Conservation (phyloP, 1,140 invertebrate species). For the Matsumurasca onukii region DNA sequence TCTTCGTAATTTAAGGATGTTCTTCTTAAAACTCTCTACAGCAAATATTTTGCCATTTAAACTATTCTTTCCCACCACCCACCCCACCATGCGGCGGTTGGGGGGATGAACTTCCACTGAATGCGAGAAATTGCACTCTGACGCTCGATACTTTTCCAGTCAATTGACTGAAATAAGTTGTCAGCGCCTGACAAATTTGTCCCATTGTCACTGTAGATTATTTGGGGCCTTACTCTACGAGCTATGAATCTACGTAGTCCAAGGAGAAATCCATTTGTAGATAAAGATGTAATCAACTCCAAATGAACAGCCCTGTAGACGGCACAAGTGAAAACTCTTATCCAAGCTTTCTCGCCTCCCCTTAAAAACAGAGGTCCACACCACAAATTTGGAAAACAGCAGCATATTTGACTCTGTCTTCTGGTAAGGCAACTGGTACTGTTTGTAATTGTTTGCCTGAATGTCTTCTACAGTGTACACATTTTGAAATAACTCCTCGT, state of each 20-base stretch:
- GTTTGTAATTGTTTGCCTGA: background rate
- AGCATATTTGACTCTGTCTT: background rate
- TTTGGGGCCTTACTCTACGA: slow-evolving; percentile 42
- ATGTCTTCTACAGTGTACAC: background rate
- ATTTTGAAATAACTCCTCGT: background rate
- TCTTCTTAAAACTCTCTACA: too few species aligned
- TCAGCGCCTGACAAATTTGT: background rate
- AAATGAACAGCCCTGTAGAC: slow-evolving; percentile 46
- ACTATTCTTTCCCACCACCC: too few species aligned
- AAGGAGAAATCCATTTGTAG: slow-evolving; percentile 34
- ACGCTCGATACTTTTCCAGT: too few species aligned
- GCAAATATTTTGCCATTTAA: too few species aligned
- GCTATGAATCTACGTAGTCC: slow-evolving; percentile 43
- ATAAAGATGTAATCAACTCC: slow-evolving; percentile 43
- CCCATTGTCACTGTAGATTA: slow-evolving; percentile 44
- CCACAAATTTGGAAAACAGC: background rate
- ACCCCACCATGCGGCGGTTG: too few species aligned
- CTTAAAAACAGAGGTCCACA: background rate
- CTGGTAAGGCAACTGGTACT: background rate
- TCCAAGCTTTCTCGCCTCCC: slow-evolving; percentile 42
- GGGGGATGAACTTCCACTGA: too few species aligned
- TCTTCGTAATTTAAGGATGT: too few species aligned
- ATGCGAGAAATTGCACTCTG: too few species aligned
- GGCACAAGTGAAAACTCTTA: slow-evolving; percentile 46
- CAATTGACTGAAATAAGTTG: too few species aligned